These are phyloP conservation scores for Sigmodon hispidus DNA, from an alignment of 2,113 vertebrate genomes.

Conservation along the genomic window DNA sequence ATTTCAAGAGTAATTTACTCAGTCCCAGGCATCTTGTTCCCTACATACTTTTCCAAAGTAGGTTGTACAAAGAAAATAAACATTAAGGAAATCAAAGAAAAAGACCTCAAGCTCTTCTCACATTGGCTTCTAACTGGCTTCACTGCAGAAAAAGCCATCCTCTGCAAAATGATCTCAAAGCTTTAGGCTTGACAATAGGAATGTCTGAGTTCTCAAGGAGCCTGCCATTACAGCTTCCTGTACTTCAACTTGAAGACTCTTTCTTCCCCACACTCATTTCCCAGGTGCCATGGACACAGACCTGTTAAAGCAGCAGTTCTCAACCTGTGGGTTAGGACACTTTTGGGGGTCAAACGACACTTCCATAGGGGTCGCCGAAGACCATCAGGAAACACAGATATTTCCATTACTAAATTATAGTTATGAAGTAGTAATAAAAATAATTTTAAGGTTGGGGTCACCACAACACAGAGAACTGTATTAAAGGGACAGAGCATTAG, in stretches of 20 bases:
- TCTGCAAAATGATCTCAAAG: conserved; percentile 18
- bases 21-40: neutral
- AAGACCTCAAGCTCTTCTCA: neutral
- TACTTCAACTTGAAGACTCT: neutral
- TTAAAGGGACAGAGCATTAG: too few relatives aligned
- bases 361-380: neutral
- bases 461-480: too few relatives aligned
- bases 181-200: neutral
- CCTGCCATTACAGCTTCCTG: neutral
- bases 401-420: neutral
- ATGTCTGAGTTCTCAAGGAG: neutral
- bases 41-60: neutral
- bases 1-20: conserved; percentile 10
- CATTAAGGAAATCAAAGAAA: neutral
- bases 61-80: neutral
- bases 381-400: neutral
- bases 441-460: too few relatives aligned
- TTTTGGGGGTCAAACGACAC: neutral
- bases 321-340: neutral
- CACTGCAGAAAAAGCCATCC: neutral
- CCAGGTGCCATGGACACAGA: neutral
- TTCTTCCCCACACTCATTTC: neutral
- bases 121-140: neutral
- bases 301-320: neutral
- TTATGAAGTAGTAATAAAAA: too few relatives aligned